A percentile compares a stretch with the other conserved stretches of the same genome.
These are phyloP conservation scores for Cliona cf. orientalis DNA, from an alignment of 37 sponge, comb jelly and placozoan species.

Conservation along the genomic window DNA sequence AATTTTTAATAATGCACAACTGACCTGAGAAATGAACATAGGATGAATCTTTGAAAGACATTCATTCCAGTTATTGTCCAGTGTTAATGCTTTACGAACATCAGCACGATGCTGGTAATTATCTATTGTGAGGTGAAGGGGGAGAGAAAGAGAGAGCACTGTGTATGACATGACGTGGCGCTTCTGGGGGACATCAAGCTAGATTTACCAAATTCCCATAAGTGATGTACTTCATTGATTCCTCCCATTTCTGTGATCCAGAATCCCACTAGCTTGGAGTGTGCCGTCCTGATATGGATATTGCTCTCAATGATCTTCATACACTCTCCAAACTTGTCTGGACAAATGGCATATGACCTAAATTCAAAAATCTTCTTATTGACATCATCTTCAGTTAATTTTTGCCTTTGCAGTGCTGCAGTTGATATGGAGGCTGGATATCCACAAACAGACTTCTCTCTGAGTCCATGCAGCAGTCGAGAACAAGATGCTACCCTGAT, in stretches of 20 bases:
- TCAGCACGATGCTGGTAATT: conserved; percentile 26
- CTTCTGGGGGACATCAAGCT: too few relatives aligned
- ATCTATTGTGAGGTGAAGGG: conserved; percentile 10
- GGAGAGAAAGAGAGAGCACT: background rate
- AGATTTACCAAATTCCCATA: conserved; percentile 77
- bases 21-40: conserved; percentile 10
- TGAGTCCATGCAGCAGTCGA: too few relatives aligned
- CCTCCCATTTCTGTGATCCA: conserved; percentile 54
- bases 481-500: too few relatives aligned
- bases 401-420: too few relatives aligned
- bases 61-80: conserved; percentile 36
- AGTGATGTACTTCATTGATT: conserved; percentile 47
- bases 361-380: conserved; percentile 52
- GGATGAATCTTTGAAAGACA: conserved; percentile 13
- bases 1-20: too few relatives aligned
- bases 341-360: conserved; percentile 40
- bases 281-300: conserved; percentile 33
- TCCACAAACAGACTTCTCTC: too few relatives aligned
- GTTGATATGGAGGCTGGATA: too few relatives aligned
- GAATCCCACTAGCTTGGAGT: conserved; percentile 51
- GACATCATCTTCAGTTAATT: too few relatives aligned
- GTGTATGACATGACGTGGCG: background rate
- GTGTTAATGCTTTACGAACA: conserved; percentile 39
- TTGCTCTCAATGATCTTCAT: conserved; percentile 22
- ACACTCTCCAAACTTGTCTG: conserved; percentile 32